phyloP scores from a whole-genome alignment of 2,797 vertebrate species.

The Ara ararauna region DNA sequence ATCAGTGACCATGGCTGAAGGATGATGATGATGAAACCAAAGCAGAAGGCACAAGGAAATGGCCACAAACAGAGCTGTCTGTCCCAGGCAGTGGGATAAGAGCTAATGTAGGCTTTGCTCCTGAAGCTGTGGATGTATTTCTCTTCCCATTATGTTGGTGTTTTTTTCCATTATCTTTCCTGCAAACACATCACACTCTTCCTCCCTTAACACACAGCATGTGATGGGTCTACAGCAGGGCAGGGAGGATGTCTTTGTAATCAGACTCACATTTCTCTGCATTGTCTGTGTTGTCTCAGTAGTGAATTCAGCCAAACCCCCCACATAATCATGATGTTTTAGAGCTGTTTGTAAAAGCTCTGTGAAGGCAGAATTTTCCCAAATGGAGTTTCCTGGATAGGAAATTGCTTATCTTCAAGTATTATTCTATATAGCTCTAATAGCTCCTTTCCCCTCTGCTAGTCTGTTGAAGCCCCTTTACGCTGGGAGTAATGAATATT shows the following conservation, averaged over 20 bases:
- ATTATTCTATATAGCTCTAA: neutral
- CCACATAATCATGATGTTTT: neutral
- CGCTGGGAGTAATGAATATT: accelerated
- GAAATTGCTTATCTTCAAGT: neutral
- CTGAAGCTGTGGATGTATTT: neutral
- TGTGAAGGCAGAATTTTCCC: neutral
- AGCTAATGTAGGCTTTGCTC: neutral
- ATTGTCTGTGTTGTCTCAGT: neutral
- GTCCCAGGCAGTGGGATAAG: neutral
- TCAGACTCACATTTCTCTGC: neutral
- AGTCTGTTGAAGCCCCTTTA: neutral
- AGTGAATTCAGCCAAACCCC: neutral
- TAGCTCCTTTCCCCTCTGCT: neutral
- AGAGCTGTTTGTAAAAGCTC: neutral
- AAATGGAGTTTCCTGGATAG: neutral
- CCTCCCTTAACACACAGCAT: neutral
- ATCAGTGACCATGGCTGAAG: neutral
- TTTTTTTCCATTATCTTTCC: neutral
- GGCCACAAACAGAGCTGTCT: neutral
- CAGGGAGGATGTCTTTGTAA: neutral
- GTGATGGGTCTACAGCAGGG: neutral
- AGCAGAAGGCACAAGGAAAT: neutral
- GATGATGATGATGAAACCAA: neutral
- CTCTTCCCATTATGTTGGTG: neutral
- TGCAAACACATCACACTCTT: neutral